Percentiles rank a stretch among this genome's conserved stretches.
phyloP scores from a whole-genome alignment of 2,797 vertebrate species.

The Enoplosus armatus region DNA sequence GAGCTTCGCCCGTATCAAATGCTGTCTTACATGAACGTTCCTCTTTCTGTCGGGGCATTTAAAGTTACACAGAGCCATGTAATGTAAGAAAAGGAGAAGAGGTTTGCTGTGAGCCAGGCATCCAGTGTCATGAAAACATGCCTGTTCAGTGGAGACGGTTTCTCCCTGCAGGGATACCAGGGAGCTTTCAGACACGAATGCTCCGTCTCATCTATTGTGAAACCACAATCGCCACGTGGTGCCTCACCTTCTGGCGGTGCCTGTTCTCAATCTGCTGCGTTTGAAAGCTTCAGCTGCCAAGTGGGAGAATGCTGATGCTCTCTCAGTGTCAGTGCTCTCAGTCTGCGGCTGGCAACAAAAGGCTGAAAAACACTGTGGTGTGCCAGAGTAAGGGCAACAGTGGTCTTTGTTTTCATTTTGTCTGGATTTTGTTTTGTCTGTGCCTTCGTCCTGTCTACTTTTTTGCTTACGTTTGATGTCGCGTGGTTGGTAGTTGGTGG shows the following conservation, averaged over 20 bases:
- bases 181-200: constrained; percentile 51
- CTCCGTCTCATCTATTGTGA: constrained; percentile 69
- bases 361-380: constrained; percentile 49
- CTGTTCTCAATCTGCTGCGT: constrained; percentile 57
- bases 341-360: constrained; percentile 37
- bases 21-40: constrained; percentile 23
- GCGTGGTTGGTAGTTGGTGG: constrained; percentile 45
- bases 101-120: constrained; percentile 41
- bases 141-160: constrained; percentile 59
- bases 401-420: constrained; percentile 73
- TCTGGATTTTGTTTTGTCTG: constrained; percentile 78
- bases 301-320: constrained; percentile 48
- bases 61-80: constrained; percentile 25
- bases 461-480: constrained; percentile 65
- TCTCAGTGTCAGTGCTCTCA: constrained; percentile 37
- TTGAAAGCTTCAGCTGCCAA: constrained; percentile 53
- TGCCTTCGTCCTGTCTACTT: constrained; percentile 52
- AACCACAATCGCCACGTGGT: constrained; percentile 70
- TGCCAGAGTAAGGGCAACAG: constrained; percentile 53
- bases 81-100: constrained; percentile 43
- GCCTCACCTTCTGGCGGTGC: constrained; percentile 57
- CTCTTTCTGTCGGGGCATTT: constrained; percentile 41
- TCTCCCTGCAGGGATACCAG: constrained; percentile 54
- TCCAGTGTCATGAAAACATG: constrained; percentile 62
- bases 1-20: constrained; percentile 67